Evolutionary conservation across 1,140 invertebrate species (phyloP), one percentile per base, ranked within the genome.

Genomic region (Dendrolimus punctatus): DNA sequence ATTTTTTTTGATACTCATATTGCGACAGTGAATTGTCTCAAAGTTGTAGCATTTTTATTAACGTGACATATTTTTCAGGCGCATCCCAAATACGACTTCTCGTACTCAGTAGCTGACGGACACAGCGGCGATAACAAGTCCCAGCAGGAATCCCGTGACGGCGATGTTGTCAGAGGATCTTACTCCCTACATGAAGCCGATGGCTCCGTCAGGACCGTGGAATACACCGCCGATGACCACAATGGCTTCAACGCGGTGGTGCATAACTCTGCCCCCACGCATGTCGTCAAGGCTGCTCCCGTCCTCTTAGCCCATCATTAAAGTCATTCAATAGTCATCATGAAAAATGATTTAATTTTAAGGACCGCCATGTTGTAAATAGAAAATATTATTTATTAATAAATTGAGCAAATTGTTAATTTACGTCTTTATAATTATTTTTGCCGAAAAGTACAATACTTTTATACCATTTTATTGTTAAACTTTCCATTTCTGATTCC

Each of bases 201-300:
- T 49, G 84, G 84, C 43, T 73, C 72, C 40, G 58, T 68, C 7
- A 71, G 80, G 52, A 66, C 61, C 43, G 83, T 85, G 6, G 61
- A 80, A 36, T 87, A 88, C 66, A 56, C 72, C 58, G 57, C 64
- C 45, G 60, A 66, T 39, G 49, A 54, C 10, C 60, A 66, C 57
- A 56, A 57, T 49, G 64, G 64, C 39, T 91, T 92, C 73, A 90
- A 92, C 76, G 91, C 91, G 3, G 81, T 91, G 23, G 91, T 93
- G 5, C 88, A 87, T 50, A 87, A 88, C 5, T 90, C 92, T 68
- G 85, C 87, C 4, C 76, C 82, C 23, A 73, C 84, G 47, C 83
- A 86, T 41, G 80, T 8, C 0, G 62, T 72, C 56, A 88, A 89
- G 0, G 52, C 45, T 46, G 60, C 55, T 4, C 62, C 58, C 23